phyloP scores from a whole-genome alignment of 2,113 vertebrate species.

The Oryzias melastigma region DNA sequence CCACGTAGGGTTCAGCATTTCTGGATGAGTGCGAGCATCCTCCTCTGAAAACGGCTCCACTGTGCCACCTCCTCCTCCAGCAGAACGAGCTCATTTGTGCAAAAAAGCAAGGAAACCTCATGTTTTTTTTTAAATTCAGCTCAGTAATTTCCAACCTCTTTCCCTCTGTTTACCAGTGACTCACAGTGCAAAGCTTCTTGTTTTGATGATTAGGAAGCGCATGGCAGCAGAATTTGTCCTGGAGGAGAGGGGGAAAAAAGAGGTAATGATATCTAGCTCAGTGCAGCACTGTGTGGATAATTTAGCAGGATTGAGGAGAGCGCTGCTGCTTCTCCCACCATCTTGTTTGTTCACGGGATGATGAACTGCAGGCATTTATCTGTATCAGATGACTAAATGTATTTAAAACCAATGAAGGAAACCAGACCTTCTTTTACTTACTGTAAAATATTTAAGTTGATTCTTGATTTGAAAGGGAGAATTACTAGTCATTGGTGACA shows the following conservation, averaged over 20 bases:
- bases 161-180: constrained; percentile 14
- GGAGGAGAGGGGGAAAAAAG: constrained; percentile 4
- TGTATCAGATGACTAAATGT: not conserved
- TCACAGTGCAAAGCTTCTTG: constrained; percentile 12
- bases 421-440: no score
- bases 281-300: constrained; percentile 21
- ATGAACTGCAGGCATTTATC: not conserved
- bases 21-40: not conserved
- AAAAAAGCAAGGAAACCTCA: constrained; percentile 2
- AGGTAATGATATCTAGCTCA: constrained; percentile 15
- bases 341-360: not conserved
- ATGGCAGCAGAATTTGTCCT: constrained; percentile 20
- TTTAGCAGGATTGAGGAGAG: constrained; percentile 16
- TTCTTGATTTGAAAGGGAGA: no score
- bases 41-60: not conserved
- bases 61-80: not conserved
- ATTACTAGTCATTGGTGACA: no score
- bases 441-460: no score
- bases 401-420: no score
- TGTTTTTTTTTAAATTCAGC: not conserved
- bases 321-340: not conserved
- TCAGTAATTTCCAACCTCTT: not conserved
- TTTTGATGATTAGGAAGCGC: constrained; percentile 26
- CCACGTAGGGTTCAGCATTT: no score
- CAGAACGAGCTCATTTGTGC: not conserved